Conservation (phyloP, 2,797 vertebrate genomes). For the Squalus acanthias region DNA sequence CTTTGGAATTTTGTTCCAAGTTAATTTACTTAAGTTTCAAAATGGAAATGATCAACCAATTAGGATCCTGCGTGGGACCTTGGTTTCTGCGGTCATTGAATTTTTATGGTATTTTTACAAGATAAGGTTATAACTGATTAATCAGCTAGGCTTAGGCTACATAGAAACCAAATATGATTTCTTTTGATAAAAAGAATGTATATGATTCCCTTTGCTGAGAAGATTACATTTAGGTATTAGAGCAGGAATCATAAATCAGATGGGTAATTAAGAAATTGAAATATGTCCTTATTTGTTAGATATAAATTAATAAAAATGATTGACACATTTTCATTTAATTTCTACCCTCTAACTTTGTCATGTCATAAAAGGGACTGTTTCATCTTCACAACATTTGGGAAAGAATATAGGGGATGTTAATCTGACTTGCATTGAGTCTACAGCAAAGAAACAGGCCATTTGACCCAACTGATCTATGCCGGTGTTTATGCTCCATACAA, state of each 20-base stretch:
- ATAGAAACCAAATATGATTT: background rate
- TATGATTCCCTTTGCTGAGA: background rate
- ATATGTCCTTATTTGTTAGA: background rate
- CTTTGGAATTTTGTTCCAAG: background rate
- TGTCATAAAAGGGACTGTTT: too few relatives aligned
- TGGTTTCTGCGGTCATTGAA: background rate
- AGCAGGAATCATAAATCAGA: background rate
- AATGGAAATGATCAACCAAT: background rate
- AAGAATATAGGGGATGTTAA: too few relatives aligned
- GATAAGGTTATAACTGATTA: background rate
- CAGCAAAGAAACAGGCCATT: background rate
- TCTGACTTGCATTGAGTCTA: background rate
- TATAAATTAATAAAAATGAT: background rate
- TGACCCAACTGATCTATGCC: background rate
- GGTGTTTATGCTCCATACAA: background rate
- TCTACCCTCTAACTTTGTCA: background rate
- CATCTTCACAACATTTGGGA: too few relatives aligned
- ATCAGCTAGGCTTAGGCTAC: background rate
- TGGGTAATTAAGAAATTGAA: background rate
- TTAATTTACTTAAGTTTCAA: background rate
- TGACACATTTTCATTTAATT: background rate
- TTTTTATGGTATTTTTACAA: background rate
- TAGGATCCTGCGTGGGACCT: background rate
- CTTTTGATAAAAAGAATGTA: background rate
- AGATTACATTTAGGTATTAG: background rate